A percentile compares a stretch with the other conserved stretches of the same genome.
Conservation (phyloP, 2,113 vertebrate species). For the Coturnix japonica region DNA sequence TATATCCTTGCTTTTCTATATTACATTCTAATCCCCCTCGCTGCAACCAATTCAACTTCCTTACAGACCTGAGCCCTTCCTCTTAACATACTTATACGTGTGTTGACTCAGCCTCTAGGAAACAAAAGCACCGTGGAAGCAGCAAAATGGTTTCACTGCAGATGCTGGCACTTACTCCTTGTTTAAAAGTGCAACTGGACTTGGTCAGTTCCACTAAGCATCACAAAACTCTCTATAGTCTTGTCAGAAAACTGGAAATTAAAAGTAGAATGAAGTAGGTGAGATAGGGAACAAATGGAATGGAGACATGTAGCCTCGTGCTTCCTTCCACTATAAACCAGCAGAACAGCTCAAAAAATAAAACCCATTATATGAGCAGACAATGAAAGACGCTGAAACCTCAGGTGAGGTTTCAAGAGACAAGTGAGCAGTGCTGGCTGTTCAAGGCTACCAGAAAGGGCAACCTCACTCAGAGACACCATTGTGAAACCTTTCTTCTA, state of each 20-base stretch:
- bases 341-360: not conserved
- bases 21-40: not conserved
- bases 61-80: not conserved
- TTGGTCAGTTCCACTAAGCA: not conserved
- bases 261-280: not conserved
- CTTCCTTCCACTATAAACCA: not conserved
- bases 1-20: not conserved
- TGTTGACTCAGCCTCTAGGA: not conserved
- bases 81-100: not conserved
- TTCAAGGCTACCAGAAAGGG: not conserved
- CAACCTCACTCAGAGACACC: not conserved
- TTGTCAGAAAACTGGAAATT: not conserved
- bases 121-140: not conserved
- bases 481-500: not conserved
- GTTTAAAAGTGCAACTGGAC: not conserved
- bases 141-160: not conserved
- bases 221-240: rapidly evolving
- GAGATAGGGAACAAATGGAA: not conserved
- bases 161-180: not conserved
- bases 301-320: not conserved
- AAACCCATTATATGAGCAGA: not conserved
- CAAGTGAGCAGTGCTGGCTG: not conserved
- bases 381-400: not conserved
- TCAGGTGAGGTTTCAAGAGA: not conserved
- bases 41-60: not conserved